Evolutionary conservation across 1,140 invertebrate species (phyloP).

Genomic region (Pseudomyrmex concolor): DNA sequence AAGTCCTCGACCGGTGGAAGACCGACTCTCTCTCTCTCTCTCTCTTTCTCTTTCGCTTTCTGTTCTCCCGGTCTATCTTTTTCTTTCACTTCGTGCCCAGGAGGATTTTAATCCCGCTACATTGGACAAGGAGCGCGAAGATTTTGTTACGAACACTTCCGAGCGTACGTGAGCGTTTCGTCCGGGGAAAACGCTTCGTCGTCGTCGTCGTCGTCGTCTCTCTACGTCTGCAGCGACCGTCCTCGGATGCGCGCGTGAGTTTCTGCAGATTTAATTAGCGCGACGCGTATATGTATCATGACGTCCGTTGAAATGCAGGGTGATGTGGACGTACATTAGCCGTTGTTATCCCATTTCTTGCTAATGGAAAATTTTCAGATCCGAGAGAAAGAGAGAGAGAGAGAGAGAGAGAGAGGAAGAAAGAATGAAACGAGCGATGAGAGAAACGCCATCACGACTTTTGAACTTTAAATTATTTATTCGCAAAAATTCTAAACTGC

Average conservation of each 20-base stretch:
- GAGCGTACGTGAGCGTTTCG: slow-evolving; percentile 42
- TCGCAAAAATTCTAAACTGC: background rate
- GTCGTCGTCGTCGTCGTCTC: background rate
- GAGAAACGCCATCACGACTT: too few species aligned
- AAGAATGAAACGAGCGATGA: too few species aligned
- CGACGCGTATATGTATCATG: slow-evolving; percentile 2
- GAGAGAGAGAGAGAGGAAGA: too few species aligned
- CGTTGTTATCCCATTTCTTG: slow-evolving; percentile 22
- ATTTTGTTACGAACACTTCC: slow-evolving; percentile 44
- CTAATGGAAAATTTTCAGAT: slow-evolving; percentile 29
- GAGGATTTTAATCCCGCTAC: slow-evolving; percentile 64
- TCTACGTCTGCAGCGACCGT: background rate
- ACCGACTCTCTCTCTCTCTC: background rate
- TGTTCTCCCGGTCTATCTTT: too few species aligned
- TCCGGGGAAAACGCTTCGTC: slow-evolving; percentile 2
- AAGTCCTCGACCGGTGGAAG: slow-evolving; percentile 15
- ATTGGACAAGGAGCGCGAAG: slow-evolving; percentile 23
- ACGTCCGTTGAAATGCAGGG: slow-evolving; percentile 20
- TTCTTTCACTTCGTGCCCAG: background rate
- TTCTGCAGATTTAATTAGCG: slow-evolving; percentile 54
- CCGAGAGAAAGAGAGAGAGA: background rate
- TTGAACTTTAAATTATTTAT: too few species aligned
- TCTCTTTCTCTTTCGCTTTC: too few species aligned
- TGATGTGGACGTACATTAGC: slow-evolving; percentile 44
- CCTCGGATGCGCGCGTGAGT: slow-evolving; percentile 17